Conservation (phyloP, 2,797 vertebrate species). For the Urocyon cinereoargenteus region DNA sequence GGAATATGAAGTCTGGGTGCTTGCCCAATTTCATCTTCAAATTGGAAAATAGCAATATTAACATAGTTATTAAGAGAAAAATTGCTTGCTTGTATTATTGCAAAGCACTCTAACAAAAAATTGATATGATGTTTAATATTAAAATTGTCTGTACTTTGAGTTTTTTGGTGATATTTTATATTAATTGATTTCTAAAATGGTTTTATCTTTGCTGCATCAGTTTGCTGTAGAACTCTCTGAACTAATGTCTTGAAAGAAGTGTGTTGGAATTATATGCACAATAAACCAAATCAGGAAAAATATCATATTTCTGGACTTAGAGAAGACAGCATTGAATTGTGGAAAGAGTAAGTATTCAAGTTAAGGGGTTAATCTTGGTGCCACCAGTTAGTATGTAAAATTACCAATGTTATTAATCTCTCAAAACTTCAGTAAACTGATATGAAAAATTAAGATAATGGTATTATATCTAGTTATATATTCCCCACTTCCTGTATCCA, state of each 20-base stretch:
- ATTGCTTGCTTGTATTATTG: constrained; percentile 36
- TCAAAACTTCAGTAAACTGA: neutral
- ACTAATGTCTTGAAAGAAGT: constrained; percentile 51
- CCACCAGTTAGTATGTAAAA: neutral
- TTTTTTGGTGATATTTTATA: constrained; percentile 58
- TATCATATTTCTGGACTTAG: neutral
- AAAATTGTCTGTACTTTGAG: constrained; percentile 49
- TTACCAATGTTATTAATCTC: neutral
- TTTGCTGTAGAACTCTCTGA: constrained; percentile 61
- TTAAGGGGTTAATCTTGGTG: neutral
- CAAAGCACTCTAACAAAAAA: constrained; percentile 65
- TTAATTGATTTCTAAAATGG: constrained; percentile 72
- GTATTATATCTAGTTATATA: neutral
- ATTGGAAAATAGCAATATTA: constrained; percentile 68
- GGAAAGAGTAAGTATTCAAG: neutral
- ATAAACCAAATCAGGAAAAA: constrained; percentile 69
- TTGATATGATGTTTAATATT: constrained; percentile 61
- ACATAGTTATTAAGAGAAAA: constrained; percentile 72
- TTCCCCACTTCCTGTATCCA: neutral
- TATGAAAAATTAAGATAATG: neutral
- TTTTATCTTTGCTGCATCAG: constrained; percentile 53
- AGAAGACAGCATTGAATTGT: neutral
- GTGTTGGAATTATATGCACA: constrained; percentile 28
- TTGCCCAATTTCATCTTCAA: constrained; percentile 67
- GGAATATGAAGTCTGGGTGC: neutral